Evolutionary conservation across 2,797 vertebrate species (phyloP), one percentile per base, ranked within the genome.

Genomic region (Microchirus variegatus): DNA sequence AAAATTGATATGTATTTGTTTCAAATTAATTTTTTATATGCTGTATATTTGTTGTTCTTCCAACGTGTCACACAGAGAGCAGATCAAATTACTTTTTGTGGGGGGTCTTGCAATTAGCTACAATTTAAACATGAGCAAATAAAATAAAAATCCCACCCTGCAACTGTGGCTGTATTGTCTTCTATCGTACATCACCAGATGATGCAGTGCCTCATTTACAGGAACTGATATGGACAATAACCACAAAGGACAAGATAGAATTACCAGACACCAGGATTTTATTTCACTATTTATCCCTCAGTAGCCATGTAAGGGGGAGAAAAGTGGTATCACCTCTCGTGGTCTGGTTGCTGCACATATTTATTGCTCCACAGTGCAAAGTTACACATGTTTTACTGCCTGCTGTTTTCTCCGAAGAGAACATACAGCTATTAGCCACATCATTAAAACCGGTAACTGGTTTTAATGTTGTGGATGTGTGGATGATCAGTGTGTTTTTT

Each of bases 281-380:
- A 73, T 88, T 83, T 86, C 78, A 67, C 75, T 75, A 78, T 88
- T 89, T 83, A 76, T 87, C 82, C 83, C 77, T 76, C 75, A 63
- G 70, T 59, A 70, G 58, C 70, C 59, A 65, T 67, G 69, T 78
- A 80, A 73, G 67, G 36, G 73, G 72, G 72, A 70, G 36, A 62
- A 54, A 80, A 70, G 57, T 50, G 58, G 78, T 70, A 66, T 80
- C 52, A 40, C 67, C 67, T 83, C 80, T 81, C 81, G 58, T 43
- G 52, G 61, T 83, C 77, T 72, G 77, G 80, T 81, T 78, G 71
- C 57, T 63, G 46, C 61, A 68, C 71, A 79, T 76, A 73, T 84
- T 84, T 78, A 77, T 62, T 77, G 49, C 36, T 63, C 73, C 41
- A 42, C 49, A 36, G 40, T 41, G 57, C 56, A 63, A 46, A 6